Evolutionary conservation across 2,888 invertebrate genomes (phyloP), one percentile per base, ranked within the genome.

Genomic region (Leptopilina drosophilae): DNA sequence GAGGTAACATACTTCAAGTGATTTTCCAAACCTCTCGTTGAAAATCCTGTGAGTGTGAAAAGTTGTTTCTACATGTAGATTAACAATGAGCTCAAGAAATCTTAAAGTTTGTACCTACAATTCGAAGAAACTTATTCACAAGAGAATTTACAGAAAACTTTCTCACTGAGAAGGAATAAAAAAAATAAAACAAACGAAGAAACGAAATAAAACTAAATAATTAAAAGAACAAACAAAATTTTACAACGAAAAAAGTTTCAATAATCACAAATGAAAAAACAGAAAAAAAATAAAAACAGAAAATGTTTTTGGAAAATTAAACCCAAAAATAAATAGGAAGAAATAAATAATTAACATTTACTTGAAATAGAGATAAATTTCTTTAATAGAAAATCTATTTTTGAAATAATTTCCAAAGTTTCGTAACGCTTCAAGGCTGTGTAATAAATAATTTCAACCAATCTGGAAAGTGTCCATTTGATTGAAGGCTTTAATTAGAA

Each of bases 391-490:
- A 49, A 67, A 49, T 49, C 20, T 20, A 69, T 67, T 66, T 42
- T 20, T 1, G 1, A 67, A 67, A 67, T 67, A 46, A 67, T 46
- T 46, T 67, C 49, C 15, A 9, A 20, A 42, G 42, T 67, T 46
- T 46, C 20, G 15, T 46, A 67, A 46, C 14, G 67, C 7, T 15
- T 49, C 46, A 15, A 67, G 67, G n/a, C 67, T 20, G 2, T 20
- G 8, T 26, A 53, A 69, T 69, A 69, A 49, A 53, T 66, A 46
- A 66, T 7, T 53, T 53, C 26, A 53, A 14, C 14, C 26, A 53
- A 69, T 69, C 33, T 69, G 20, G 49, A 53, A 69, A 69, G 26
- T 14, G 49, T 53, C 26, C 69, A 49, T 69, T 69, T 69, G 53
- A 69, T 69, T 53, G 26, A 69, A 53, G 49, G 53, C 49, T 53